Conservation (phyloP, 2,797 vertebrate genomes). For the Galago senegalensis region DNA sequence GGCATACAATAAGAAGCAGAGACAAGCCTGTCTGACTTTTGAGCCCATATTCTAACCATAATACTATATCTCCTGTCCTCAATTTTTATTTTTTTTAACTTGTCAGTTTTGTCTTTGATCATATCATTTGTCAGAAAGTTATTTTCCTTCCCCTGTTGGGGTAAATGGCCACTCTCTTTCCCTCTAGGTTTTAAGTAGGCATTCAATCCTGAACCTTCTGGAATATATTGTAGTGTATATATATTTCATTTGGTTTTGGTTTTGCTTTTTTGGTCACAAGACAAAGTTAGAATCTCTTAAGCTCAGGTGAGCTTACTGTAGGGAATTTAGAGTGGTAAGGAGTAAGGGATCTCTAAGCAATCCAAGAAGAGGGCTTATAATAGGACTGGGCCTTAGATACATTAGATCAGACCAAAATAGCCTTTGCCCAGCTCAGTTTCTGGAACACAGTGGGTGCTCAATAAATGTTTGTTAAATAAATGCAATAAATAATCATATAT, state of each 20-base stretch:
- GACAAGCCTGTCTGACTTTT: neutral
- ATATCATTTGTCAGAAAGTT: slow-evolving; percentile 38
- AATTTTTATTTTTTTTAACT: neutral
- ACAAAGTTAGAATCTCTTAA: slow-evolving; percentile 30
- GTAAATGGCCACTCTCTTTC: neutral
- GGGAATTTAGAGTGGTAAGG: neutral
- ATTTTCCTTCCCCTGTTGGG: slow-evolving; percentile 7
- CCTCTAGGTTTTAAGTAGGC: slow-evolving; percentile 42
- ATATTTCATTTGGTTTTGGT: slow-evolving; percentile 59
- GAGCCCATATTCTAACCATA: neutral
- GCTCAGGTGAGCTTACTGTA: slow-evolving; percentile 4
- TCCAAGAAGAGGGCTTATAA: neutral
- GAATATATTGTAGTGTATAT: neutral
- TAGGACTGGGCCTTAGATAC: neutral
- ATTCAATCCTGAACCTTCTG: slow-evolving; percentile 10
- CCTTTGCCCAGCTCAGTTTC: slow-evolving; percentile 6
- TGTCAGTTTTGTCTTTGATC: neutral
- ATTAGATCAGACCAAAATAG: slow-evolving; percentile 1
- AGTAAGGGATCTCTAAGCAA: neutral
- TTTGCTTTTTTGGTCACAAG: slow-evolving; percentile 45
- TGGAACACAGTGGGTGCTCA: neutral
- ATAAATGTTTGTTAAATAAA: neutral
- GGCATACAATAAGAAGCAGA: neutral
- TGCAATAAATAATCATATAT: neutral
- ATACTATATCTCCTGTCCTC: neutral